A percentile compares a stretch with the other conserved stretches of the same genome.
phyloP scores from a whole-genome alignment of 2,888 invertebrate genomes.

The Hoplodrina blanda region DNA sequence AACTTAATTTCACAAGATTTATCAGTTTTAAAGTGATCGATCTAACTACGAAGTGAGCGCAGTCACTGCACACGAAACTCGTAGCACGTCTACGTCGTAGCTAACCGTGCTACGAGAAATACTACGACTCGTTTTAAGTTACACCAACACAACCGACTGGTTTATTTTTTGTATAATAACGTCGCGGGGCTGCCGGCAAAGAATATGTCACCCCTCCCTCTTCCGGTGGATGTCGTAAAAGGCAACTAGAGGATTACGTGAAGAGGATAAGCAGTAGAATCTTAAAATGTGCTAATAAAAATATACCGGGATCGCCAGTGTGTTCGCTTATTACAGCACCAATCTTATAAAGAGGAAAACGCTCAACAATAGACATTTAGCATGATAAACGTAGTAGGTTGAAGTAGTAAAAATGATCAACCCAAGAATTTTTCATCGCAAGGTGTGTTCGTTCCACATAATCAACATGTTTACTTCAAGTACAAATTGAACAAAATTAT shows the following conservation, averaged over 20 bases:
- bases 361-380: neutral
- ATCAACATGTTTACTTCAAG: constrained; percentile 16
- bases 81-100: constrained; percentile 56
- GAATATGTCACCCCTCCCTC: constrained; percentile 35
- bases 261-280: constrained; percentile 9
- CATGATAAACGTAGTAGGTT: too few relatives aligned
- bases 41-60: constrained; percentile 45
- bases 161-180: constrained; percentile 43
- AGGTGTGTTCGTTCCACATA: neutral
- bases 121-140: constrained; percentile 54
- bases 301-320: neutral
- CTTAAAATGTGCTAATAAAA: constrained; percentile 5
- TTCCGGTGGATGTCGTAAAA: constrained; percentile 18
- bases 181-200: constrained; percentile 22
- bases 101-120: constrained; percentile 44
- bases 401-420: neutral
- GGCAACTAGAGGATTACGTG: constrained; percentile 31
- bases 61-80: constrained; percentile 43
- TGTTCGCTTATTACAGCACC: neutral
- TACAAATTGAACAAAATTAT: constrained; percentile 39
- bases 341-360: neutral
- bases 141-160: constrained; percentile 32
- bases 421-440: neutral
- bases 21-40: constrained; percentile 54
- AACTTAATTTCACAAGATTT: constrained; percentile 42